Base-by-base conservation (phyloP, 2,113 vertebrate species). In the Litocranius walleri region DNA sequence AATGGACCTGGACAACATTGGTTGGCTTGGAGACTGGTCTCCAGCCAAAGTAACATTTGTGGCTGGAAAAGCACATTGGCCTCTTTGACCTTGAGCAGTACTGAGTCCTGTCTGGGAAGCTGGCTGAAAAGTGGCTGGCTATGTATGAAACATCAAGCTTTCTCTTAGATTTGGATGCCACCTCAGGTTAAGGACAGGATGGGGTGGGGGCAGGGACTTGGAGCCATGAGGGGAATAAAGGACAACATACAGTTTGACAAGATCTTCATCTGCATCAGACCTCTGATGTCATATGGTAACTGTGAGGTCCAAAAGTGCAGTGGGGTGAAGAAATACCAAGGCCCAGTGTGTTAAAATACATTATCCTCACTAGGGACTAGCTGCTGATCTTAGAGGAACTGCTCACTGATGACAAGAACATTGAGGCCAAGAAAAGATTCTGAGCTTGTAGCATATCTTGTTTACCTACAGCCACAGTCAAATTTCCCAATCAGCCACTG, bases 401-500 rank as follows among this genome's bases (percentile, higher is more conserved):
- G 94, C 98, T 98, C 7, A 96, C 98, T 25, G 98, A 98, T 0
- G 98, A 98, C 91, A 98, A 98, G 88, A 98, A 97, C 7, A 93
- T 61, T 91, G 1, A 87, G 98, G 97, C 0, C 61, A 54, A 50
- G 97, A 98, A 67, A 91, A 3, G 0, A 98, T 62, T 25, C 98
- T 95, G 0, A 97, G 64, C 64, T 98, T 98, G 98, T 97, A 98
- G 40, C 97, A 98, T 83, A 3, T 98, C 95, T 97, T 98, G 30
- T 97, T 98, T 16, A 98, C 94, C 86, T 98, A 98, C 91, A 98
- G 97, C 94, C 98, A 97, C 95, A 98, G 97, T 95, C 48, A 96
- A 84, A 71, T 71, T 71, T 40, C n/a, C n/a, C 19, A 71, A 6
- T 71, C 67, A 71, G 19, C 10, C 19, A 71, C 10, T 71, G 67